These are phyloP conservation scores for Microcebus griseorufus DNA, from an alignment of 2,113 vertebrate species.

Conservation along the genomic window DNA sequence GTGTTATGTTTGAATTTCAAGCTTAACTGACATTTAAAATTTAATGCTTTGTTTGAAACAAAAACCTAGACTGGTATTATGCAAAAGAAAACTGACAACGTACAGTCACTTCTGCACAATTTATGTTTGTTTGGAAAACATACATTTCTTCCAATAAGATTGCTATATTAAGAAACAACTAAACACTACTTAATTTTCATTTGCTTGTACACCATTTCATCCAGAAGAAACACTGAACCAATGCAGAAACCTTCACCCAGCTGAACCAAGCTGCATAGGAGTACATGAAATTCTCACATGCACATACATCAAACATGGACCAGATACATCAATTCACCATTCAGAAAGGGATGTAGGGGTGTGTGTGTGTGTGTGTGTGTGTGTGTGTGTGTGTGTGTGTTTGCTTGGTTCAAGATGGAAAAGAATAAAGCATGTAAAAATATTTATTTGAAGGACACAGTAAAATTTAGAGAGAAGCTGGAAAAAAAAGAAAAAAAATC, in stretches of 20 bases:
- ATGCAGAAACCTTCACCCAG: background rate
- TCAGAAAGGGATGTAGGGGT: background rate
- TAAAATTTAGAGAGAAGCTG: background rate
- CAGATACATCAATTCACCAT: background rate
- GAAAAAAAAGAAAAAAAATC: background rate
- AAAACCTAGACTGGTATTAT: background rate
- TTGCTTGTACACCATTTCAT: background rate
- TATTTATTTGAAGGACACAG: background rate
- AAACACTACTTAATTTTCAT: background rate
- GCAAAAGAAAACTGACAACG: background rate
- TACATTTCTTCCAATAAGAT: background rate
- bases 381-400: background rate
- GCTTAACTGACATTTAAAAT: background rate
- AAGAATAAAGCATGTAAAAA: background rate
- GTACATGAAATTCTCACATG: background rate
- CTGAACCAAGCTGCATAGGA: background rate
- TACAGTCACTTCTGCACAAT: background rate
- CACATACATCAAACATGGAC: background rate
- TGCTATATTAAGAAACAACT: background rate
- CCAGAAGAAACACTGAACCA: background rate
- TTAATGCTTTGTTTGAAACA: conserved; percentile 16
- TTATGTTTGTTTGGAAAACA: background rate
- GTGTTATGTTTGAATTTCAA: conserved; percentile 35
- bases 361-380: background rate
- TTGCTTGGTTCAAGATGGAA: background rate